phyloP scores from a whole-genome alignment of 2,797 vertebrate species.

The Arnoldichthys spilopterus region DNA sequence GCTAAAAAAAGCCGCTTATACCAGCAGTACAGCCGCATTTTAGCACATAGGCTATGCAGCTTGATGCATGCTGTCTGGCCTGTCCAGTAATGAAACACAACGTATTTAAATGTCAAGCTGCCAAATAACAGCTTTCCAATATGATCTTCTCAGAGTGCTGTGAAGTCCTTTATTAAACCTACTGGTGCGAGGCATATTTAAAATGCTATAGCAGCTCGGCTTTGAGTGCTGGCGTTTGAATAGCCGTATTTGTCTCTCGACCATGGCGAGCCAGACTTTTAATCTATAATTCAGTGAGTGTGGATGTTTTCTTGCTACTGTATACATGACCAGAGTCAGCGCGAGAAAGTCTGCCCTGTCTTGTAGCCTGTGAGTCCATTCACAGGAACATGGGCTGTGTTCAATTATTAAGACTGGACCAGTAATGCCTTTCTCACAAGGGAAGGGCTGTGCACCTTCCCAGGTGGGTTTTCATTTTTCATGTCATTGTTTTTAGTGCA shows the following conservation, averaged over 20 bases:
- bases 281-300: conserved; percentile 39
- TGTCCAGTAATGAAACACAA: conserved; percentile 6
- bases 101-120: conserved; percentile 19
- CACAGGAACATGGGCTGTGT: conserved; percentile 38
- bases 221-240: background rate
- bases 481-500: conserved; percentile 37
- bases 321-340: conserved; percentile 29
- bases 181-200: conserved; percentile 2
- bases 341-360: conserved; percentile 4
- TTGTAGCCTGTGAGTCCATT: conserved; percentile 14
- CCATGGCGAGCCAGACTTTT: background rate
- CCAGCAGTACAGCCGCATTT: too few relatives aligned
- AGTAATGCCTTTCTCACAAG: conserved; percentile 43
- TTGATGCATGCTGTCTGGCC: conserved; percentile 1
- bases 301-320: conserved; percentile 6
- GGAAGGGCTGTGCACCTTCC: conserved; percentile 28
- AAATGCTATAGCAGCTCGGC: background rate
- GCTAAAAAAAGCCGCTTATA: background rate
- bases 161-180: conserved; percentile 2
- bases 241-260: background rate
- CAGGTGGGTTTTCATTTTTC: conserved; percentile 49
- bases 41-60: background rate
- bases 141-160: background rate
- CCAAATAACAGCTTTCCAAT: conserved; percentile 15
- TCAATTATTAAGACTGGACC: conserved; percentile 69